Conservation (phyloP, 2,113 vertebrate species). For the Muntiacus muntjak region DNA sequence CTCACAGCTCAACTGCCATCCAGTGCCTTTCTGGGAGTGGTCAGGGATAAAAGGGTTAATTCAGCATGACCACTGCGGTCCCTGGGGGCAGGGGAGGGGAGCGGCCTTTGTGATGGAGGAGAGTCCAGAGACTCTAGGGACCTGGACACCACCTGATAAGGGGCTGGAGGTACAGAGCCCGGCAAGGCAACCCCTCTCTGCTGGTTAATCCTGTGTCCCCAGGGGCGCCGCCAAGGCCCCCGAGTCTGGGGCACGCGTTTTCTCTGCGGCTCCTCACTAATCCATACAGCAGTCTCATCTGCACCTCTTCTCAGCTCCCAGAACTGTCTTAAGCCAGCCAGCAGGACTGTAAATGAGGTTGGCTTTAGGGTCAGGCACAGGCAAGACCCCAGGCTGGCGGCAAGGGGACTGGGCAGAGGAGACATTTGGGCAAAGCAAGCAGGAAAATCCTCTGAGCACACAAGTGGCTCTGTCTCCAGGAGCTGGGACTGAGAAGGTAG, state of each 20-base stretch:
- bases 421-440: neutral
- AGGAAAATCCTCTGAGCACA: neutral
- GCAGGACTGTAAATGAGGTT: conserved; percentile 80
- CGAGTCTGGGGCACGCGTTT: conserved; percentile 75
- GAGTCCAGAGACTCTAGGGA: conserved; percentile 51
- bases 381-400: neutral
- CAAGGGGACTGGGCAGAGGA: neutral
- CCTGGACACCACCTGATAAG: conserved; percentile 70
- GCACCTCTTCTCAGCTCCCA: conserved; percentile 66
- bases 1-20: neutral
- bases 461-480: neutral
- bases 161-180: conserved; percentile 50
- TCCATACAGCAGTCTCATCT: conserved; percentile 68
- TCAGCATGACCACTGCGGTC: neutral
- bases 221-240: conserved; percentile 76
- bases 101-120: conserved; percentile 73
- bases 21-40: neutral
- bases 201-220: conserved; percentile 80
- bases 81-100: conserved; percentile 74
- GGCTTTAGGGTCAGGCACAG: conserved; percentile 40
- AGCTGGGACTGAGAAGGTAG: neutral
- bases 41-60: conserved; percentile 73
- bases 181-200: conserved; percentile 66
- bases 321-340: conserved; percentile 66
- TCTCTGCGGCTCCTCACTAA: conserved; percentile 67